These are phyloP conservation scores for Drosophila seguyi DNA, from an alignment of 1,140 invertebrate genomes.

Conservation along the genomic window DNA sequence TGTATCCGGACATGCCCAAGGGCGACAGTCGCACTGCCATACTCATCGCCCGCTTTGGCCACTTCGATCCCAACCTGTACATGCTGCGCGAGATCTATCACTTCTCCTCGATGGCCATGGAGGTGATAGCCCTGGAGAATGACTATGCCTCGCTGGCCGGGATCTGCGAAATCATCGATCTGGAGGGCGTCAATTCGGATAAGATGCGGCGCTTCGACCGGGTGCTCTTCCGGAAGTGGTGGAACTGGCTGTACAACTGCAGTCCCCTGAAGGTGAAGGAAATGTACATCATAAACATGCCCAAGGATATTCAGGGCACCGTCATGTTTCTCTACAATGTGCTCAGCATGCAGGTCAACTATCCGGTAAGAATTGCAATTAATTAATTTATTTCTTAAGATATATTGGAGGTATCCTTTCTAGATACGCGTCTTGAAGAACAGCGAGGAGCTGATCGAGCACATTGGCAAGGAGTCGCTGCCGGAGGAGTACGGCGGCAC, in stretches of 20 bases:
- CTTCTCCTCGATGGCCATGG: slow-evolving; percentile 85
- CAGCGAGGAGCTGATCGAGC: slow-evolving; percentile 85
- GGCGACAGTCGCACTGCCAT: slow-evolving; percentile 86
- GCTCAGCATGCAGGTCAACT: slow-evolving; percentile 69
- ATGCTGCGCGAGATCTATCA: slow-evolving; percentile 83
- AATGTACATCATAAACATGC: slow-evolving; percentile 86
- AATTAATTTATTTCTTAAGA: not conserved
- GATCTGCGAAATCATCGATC: slow-evolving; percentile 86
- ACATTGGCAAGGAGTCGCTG: slow-evolving; percentile 86
- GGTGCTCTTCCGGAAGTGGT: slow-evolving; percentile 86
- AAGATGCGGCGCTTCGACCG: slow-evolving; percentile 86
- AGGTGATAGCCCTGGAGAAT: slow-evolving; percentile 85
- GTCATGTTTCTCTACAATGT: slow-evolving; percentile 71
- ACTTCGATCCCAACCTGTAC: slow-evolving; percentile 85
- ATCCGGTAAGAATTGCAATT: slow-evolving; percentile 50
- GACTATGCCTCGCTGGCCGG: slow-evolving; percentile 83
- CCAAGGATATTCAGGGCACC: slow-evolving; percentile 80
- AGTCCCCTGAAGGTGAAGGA: slow-evolving; percentile 86
- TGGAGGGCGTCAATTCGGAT: slow-evolving; percentile 83
- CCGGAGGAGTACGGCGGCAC: slow-evolving; percentile 87
- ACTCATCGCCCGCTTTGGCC: slow-evolving; percentile 85
- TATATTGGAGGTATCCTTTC: not conserved
- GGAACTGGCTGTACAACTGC: slow-evolving; percentile 85
- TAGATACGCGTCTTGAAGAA: slow-evolving; percentile 71
- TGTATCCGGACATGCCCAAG: slow-evolving; percentile 77